Evolutionary conservation across 2,113 vertebrate species (phyloP), one percentile per base, ranked within the genome.

Genomic region (Axis porcinus): DNA sequence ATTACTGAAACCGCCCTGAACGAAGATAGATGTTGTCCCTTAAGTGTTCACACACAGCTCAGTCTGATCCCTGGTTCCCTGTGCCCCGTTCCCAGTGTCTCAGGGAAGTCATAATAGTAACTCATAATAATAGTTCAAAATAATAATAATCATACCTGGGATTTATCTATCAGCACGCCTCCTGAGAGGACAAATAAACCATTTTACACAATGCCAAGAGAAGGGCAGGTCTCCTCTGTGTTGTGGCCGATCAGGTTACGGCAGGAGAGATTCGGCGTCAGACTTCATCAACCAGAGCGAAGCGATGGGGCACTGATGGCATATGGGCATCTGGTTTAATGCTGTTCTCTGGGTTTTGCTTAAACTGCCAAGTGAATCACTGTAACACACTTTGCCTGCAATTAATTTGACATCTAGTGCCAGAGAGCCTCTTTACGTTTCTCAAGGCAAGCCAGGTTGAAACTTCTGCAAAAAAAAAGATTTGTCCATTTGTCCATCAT

Each of bases 51-150:
- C 78, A 83, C 70, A 3, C 6, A 7, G 40, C 76, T 95, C 93
- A 0, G 2, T 79, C 92, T 95, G 82, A 67, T 60, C 88, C 62
- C 43, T 57, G 28, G n/a, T 74, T 89, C 92, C 86, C 86, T 16
- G 0, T 19, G 78, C 55, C 85, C 83, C 7, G 3, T 92, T 90
- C 79, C 47, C 79, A 43, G 85, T 30, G 86, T 79, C 97, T 97
- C 97, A 45, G 57, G 86, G 89, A 96, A 96, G 93, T 96, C 85
- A 96, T 97, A 96, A 97, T 96, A 97, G 94, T 97, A 91, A 98
- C 95, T 98, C 93, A 96, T 96, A 93, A 98, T 96, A 95, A 94
- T 93, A 94, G 96, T 87, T 95, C 96, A 74, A 95, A 97, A 97
- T 96, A 98, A 92, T 97, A 92, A 94, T 97, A 89, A 97, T 97